Evolutionary conservation across 2,797 vertebrate genomes (phyloP).

Genomic region (Siniperca obscura): DNA sequence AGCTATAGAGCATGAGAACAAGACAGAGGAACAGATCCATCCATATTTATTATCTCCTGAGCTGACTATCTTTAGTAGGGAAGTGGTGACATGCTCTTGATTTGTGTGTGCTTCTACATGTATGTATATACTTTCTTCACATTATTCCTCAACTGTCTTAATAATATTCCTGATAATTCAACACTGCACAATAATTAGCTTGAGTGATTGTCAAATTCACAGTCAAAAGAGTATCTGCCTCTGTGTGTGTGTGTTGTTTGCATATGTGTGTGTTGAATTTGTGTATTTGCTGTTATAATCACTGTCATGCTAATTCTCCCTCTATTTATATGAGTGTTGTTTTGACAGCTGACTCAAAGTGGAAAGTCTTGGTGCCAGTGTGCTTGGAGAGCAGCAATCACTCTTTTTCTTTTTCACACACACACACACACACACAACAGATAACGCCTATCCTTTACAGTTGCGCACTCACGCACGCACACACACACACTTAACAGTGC

Average conservation of each 20-base stretch:
- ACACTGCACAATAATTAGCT: conserved; percentile 22
- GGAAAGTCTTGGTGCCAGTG: conserved; percentile 67
- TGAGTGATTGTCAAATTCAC: conserved; percentile 20
- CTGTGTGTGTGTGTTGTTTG: conserved; percentile 27
- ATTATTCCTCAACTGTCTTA: not conserved
- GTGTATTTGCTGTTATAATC: conserved; percentile 69
- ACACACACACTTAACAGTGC: conserved; percentile 35
- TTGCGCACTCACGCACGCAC: conserved; percentile 19
- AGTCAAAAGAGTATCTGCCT: conserved; percentile 20
- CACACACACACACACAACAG: conserved; percentile 11
- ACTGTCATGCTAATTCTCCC: conserved; percentile 69
- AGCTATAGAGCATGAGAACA: conserved; percentile 13
- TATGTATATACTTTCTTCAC: not conserved
- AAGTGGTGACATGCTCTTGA: not conserved
- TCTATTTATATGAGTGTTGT: conserved; percentile 76
- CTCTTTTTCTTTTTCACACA: not conserved
- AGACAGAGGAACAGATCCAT: conserved; percentile 3
- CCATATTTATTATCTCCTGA: conserved; percentile 3
- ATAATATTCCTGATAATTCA: conserved; percentile 33
- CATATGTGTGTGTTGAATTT: conserved; percentile 47
- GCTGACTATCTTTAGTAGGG: conserved; percentile 17
- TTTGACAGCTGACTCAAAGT: conserved; percentile 78
- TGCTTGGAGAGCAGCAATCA: conserved; percentile 29
- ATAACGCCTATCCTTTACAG: not conserved
- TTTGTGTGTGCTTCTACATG: not conserved